Evolutionary conservation across 2,888 invertebrate species (phyloP), one percentile per base, ranked within the genome.

Genomic region (Caenorhabditis sinica): DNA sequence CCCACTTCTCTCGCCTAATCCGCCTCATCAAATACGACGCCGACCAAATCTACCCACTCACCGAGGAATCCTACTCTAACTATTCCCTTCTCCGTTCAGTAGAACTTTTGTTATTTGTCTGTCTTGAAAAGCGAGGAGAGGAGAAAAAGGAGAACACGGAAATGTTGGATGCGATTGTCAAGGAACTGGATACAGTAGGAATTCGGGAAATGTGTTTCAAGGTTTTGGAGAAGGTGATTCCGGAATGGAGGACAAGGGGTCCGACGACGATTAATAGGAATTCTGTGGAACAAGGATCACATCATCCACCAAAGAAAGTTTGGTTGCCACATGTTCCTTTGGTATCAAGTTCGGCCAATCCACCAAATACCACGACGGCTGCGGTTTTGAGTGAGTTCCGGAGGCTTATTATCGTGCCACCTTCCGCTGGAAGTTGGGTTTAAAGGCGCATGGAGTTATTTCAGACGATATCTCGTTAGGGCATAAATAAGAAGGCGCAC

Each of bases 271-370:
- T 72, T 20, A 9, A 65, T 0, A 43, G 58, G 36, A 58, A 17
- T 30, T 13, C 49, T 11, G 58, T 23, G 2, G 79, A 79, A 2
- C 43, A 17, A 11, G 43, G 45, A 45, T 13, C 20, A 20, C 49
- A 15, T 56, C 56, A 36, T 40, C 40, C 40, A 40, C 2, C 6
- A 25, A 23, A 66, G 13, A 80, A 49, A n/a, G 74, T 80, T 15
- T 80, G 84, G 84, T 28, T 84, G n/a, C 80, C 84, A n/a, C 75
- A 84, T 13, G 72, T 84, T 36, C 80, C 80, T 13, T 33, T 84
- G n/a, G 66, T 84, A 8, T 65, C 84, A 0, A 75, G 80, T 17
- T 79, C 79, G 3, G 83, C 83, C 0, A 83, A 83, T 65, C 63
- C 49, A 5, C 80, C 83, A 20, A 83, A 75, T 36, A 33, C 60